Conservation (phyloP, 2,113 vertebrate genomes). For the Balaenoptera acutorostrata region DNA sequence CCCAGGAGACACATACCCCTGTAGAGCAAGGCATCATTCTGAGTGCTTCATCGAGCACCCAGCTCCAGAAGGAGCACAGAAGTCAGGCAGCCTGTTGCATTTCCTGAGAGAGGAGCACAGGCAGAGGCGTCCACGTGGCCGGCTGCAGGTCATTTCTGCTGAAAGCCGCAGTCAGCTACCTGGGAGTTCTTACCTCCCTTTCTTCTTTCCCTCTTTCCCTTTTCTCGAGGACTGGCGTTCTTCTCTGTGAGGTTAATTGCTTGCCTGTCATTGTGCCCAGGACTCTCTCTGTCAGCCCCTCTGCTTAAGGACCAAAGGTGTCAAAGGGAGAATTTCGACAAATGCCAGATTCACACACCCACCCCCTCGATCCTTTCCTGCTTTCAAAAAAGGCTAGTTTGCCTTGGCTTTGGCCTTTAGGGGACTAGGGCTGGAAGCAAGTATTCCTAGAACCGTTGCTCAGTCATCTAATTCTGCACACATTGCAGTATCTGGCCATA, state of each 20-base stretch:
- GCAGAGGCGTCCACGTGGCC: background rate
- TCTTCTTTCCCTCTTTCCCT: background rate
- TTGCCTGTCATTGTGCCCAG: background rate
- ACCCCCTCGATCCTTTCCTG: background rate
- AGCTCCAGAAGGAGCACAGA: background rate
- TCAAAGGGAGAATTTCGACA: background rate
- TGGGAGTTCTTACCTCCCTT: background rate
- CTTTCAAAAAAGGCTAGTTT: background rate
- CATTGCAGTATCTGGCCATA: background rate
- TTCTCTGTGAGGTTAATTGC: conserved; percentile 30
- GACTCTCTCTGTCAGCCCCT: background rate
- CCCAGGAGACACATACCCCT: background rate
- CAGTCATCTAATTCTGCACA: background rate
- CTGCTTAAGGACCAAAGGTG: background rate
- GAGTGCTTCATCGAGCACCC: accelerated
- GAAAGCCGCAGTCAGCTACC: background rate
- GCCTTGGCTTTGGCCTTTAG: background rate
- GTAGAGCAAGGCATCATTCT: background rate
- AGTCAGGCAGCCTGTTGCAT: background rate
- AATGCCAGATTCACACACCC: background rate
- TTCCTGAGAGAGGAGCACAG: background rate
- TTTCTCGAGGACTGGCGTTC: background rate
- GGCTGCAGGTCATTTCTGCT: background rate
- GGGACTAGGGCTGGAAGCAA: background rate
- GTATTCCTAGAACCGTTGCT: background rate